Percentiles rank a stretch among this genome's conserved stretches.
Conservation (phyloP, 1,140 invertebrate species). For the Hormaphis cornu region DNA sequence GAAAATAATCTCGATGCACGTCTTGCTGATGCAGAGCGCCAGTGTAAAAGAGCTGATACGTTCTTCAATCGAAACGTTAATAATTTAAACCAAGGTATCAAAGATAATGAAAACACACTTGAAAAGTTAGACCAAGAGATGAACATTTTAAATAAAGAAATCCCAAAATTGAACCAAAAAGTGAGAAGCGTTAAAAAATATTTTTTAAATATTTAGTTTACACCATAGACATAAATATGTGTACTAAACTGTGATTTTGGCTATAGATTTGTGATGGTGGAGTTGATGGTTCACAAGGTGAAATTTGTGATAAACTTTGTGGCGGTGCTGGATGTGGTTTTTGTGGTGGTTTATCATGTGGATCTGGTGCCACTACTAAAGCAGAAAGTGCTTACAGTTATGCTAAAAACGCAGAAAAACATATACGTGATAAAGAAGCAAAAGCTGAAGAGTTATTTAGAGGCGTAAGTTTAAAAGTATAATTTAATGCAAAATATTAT, state of each 20-base stretch:
- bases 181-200: conserved; percentile 39
- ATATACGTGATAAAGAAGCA: conserved; percentile 69
- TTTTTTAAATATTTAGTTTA: neutral
- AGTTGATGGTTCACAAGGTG: too few relatives aligned
- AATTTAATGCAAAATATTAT: conserved; percentile 5
- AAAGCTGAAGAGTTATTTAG: conserved; percentile 59
- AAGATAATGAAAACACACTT: conserved; percentile 59
- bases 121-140: conserved; percentile 56
- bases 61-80: conserved; percentile 60
- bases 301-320: conserved; percentile 80
- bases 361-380: conserved; percentile 75
- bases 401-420: conserved; percentile 69
- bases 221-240: too few relatives aligned
- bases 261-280: conserved; percentile 74
- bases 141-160: conserved; percentile 53
- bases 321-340: conserved; percentile 86
- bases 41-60: conserved; percentile 71
- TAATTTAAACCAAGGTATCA: conserved; percentile 59
- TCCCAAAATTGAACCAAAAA: conserved; percentile 74
- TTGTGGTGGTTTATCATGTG: conserved; percentile 85
- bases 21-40: conserved; percentile 66
- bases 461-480: conserved; percentile 44
- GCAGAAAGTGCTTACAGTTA: conserved; percentile 74
- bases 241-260: too few relatives aligned
- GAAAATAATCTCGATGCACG: conserved; percentile 46